phyloP scores from a whole-genome alignment of 2,113 vertebrate species.

The Siphamia tubifer region DNA sequence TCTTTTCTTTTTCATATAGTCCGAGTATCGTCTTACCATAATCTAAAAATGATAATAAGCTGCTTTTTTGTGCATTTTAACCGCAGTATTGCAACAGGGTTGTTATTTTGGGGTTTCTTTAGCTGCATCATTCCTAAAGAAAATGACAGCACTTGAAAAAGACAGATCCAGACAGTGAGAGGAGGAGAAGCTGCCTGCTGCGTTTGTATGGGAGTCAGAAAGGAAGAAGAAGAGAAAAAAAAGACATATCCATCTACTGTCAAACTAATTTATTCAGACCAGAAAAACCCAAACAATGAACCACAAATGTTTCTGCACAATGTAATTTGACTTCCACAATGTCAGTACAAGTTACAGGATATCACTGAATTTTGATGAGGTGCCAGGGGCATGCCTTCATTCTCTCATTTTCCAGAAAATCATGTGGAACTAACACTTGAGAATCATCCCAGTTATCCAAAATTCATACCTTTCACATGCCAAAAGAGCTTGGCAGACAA shows the following conservation, averaged over 20 bases:
- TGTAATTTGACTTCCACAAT: neutral
- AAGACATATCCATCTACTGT: neutral
- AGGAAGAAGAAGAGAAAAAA: neutral
- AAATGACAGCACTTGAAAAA: neutral
- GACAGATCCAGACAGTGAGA: neutral
- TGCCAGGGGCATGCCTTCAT: neutral
- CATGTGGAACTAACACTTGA: constrained; percentile 20
- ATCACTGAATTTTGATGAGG: neutral
- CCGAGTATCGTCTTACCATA: no score
- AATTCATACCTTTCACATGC: constrained; percentile 36
- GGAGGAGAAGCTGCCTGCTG: neutral
- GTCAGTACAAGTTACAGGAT: neutral
- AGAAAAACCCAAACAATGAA: neutral
- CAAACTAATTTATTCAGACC: neutral
- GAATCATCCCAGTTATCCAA: constrained; percentile 40
- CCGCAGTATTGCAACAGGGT: no score
- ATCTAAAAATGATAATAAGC: no score
- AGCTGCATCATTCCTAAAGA: neutral
- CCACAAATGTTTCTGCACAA: neutral
- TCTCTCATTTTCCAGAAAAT: constrained; percentile 13
- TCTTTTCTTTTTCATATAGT: no score
- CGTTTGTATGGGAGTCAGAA: neutral
- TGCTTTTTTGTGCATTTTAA: no score
- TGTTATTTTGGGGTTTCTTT: no score
- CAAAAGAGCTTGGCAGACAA: constrained; percentile 40